phyloP scores from a whole-genome alignment of 2,113 vertebrate genomes.

The Microtus richardsoni region DNA sequence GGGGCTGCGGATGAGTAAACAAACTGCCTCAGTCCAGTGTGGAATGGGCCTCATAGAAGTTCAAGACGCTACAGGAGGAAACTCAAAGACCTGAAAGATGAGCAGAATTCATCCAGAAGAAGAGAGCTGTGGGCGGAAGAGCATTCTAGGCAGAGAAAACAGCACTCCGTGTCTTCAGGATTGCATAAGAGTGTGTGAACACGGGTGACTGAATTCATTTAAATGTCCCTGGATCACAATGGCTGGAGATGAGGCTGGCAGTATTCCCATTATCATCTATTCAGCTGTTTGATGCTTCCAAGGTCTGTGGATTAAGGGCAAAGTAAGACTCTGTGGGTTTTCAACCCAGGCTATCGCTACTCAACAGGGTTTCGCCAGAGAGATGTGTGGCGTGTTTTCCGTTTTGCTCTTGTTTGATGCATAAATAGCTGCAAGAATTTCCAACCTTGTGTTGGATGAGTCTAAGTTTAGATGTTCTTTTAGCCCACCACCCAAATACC shows the following conservation, averaged over 20 bases:
- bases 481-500: background rate
- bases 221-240: background rate
- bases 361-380: background rate
- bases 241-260: background rate
- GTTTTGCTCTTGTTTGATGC: background rate
- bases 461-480: background rate
- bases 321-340: background rate
- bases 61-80: background rate
- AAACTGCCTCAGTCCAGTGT: background rate
- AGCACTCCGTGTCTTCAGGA: background rate
- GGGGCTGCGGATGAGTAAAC: background rate
- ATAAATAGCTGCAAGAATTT: background rate
- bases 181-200: background rate
- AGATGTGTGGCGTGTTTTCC: background rate
- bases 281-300: background rate
- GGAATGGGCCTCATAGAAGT: background rate
- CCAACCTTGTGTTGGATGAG: background rate
- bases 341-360: background rate
- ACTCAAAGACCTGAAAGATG: background rate
- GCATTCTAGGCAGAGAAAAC: background rate
- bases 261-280: background rate
- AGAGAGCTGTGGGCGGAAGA: background rate
- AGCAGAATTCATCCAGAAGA: conserved; percentile 9
- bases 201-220: background rate
- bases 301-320: background rate